Conservation (phyloP, 2,888 invertebrate genomes). For the Drosophila yooni region DNA sequence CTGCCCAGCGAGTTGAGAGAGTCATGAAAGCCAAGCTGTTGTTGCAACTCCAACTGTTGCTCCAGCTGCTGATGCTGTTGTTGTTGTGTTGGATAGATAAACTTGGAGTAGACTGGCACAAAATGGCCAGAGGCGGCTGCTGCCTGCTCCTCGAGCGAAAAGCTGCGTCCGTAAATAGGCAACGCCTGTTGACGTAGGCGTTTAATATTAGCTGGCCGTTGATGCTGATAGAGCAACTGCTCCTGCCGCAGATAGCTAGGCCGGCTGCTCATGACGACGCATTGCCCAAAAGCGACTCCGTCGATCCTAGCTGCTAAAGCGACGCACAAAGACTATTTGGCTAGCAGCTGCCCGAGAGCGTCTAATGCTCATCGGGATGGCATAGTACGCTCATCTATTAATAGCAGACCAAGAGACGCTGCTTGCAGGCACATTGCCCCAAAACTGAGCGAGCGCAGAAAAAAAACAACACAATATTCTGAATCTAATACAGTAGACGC, state of each 20-base stretch:
- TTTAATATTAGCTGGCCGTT: conserved; percentile 65
- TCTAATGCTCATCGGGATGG: conserved; percentile 59
- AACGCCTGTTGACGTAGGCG: conserved; percentile 62
- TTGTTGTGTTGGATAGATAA: conserved; percentile 52
- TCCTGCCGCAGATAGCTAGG: conserved; percentile 74
- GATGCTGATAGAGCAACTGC: conserved; percentile 68
- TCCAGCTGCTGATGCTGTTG: conserved; percentile 37
- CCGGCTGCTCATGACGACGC: conserved; percentile 72
- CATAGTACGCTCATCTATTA: conserved; percentile 60
- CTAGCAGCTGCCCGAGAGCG: conserved; percentile 38
- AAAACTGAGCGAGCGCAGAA: conserved; percentile 13
- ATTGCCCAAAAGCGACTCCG: conserved; percentile 46
- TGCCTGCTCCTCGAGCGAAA: conserved; percentile 64
- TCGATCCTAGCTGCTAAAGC: conserved; percentile 57
- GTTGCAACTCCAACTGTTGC: conserved; percentile 33
- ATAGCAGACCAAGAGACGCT: conserved; percentile 46
- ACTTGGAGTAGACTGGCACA: conserved; percentile 65
- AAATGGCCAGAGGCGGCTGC: conserved; percentile 25
- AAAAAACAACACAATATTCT: background rate
- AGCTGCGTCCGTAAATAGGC: conserved; percentile 62
- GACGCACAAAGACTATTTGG: conserved; percentile 64
- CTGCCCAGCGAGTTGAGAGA: conserved; percentile 68
- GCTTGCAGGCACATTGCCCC: conserved; percentile 25
- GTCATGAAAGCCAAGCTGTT: conserved; percentile 56
- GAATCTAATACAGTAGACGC: conserved; percentile 1